phyloP scores from a whole-genome alignment of 2,113 vertebrate species.

The Hippocampus mohnikei region DNA sequence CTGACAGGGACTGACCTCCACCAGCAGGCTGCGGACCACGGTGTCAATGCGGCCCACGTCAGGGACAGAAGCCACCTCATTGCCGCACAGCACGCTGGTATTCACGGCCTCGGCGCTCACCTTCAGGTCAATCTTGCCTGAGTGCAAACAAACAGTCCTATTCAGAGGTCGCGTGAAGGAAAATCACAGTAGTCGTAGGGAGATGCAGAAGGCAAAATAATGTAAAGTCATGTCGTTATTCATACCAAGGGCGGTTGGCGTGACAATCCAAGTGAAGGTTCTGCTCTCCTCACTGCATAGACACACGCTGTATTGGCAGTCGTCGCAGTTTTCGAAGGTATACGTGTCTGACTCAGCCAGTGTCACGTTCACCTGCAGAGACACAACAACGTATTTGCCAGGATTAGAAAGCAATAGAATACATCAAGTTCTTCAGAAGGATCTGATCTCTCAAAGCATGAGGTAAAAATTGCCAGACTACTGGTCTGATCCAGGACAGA shows the following conservation, averaged over 20 bases:
- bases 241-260: constrained; percentile 69
- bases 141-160: constrained; percentile 24
- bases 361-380: constrained; percentile 65
- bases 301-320: constrained; percentile 67
- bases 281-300: constrained; percentile 66
- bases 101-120: constrained; percentile 71
- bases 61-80: constrained; percentile 57
- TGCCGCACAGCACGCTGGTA: constrained; percentile 57
- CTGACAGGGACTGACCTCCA: constrained; percentile 70
- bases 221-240: not conserved
- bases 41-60: constrained; percentile 68
- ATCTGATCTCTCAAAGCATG: not conserved
- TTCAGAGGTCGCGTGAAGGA: not conserved
- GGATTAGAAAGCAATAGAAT: not conserved
- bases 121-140: constrained; percentile 72
- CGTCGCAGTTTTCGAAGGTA: constrained; percentile 51
- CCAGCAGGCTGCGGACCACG: constrained; percentile 69
- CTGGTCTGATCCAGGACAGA: too few species aligned
- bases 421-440: not conserved
- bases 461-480: too few species aligned
- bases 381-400: not conserved
- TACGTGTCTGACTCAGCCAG: constrained; percentile 66
- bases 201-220: not conserved
- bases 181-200: constrained; percentile 9
- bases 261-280: constrained; percentile 71